phyloP scores from a whole-genome alignment of 2,113 vertebrate genomes.

The Scolopax mira region DNA sequence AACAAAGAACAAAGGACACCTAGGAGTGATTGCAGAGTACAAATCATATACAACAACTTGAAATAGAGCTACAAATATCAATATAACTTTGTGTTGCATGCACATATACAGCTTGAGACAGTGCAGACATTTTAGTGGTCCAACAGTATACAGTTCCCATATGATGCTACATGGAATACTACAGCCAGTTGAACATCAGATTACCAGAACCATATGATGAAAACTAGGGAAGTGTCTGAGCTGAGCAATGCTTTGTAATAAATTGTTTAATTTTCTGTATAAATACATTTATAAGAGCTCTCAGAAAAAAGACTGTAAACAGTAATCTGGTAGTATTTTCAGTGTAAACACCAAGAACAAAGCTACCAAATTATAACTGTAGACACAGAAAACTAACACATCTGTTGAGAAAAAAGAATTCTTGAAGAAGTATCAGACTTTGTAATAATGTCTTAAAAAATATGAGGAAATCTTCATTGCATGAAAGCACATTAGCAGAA shows the following conservation, averaged over 20 bases:
- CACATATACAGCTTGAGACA: background rate
- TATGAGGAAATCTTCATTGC: background rate
- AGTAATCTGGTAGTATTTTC: background rate
- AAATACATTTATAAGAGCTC: background rate
- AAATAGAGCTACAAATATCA: constrained; percentile 7
- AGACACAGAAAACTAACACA: background rate
- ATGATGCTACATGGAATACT: background rate
- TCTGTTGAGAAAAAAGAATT: background rate
- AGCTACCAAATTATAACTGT: background rate
- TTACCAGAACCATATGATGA: background rate
- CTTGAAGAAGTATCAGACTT: background rate
- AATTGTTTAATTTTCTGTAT: background rate
- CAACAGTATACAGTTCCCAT: background rate
- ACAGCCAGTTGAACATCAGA: background rate
- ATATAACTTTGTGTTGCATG: background rate
- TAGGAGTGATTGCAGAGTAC: background rate
- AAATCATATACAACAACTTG: background rate
- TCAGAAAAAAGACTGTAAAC: background rate
- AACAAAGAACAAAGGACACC: constrained; percentile 25
- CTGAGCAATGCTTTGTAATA: background rate
- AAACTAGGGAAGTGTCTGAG: background rate
- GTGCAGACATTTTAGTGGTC: background rate
- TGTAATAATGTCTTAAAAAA: background rate
- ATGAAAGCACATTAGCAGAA: background rate
- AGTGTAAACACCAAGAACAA: background rate